Evolutionary conservation across 2,888 invertebrate species (phyloP).

Genomic region (Strigamia crassipes): DNA sequence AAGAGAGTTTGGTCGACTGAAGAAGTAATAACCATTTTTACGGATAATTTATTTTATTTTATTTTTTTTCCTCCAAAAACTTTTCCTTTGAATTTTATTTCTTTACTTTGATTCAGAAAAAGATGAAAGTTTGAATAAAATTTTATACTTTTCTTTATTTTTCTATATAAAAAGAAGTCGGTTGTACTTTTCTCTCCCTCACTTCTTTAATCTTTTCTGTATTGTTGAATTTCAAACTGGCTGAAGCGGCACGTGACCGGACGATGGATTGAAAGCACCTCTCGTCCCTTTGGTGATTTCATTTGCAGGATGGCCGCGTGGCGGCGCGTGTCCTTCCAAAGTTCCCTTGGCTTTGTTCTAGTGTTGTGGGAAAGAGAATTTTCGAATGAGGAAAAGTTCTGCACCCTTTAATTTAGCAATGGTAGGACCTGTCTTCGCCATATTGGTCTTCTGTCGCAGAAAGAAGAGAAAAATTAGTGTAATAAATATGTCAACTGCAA

Average conservation of each 20-base stretch:
- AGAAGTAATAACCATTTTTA: background rate
- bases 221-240: conserved; percentile 20
- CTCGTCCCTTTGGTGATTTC: conserved; percentile 33
- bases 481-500: background rate
- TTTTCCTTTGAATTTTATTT: background rate
- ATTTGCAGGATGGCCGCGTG: conserved; percentile 39
- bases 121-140: background rate
- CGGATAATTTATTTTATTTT: background rate
- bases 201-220: conserved; percentile 9
- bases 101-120: background rate
- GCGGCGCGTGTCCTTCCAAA: conserved; percentile 30
- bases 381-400: conserved; percentile 9
- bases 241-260: conserved; percentile 20
- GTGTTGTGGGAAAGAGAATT: conserved; percentile 32
- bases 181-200: conserved; percentile 2
- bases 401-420: conserved; percentile 8
- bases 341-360: conserved; percentile 34
- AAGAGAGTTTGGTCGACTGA: background rate
- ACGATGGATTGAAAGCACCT: conserved; percentile 12
- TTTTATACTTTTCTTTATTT: background rate
- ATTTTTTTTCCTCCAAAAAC: background rate
- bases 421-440: background rate
- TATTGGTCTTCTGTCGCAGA: background rate
- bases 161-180: background rate
- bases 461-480: background rate